Base-by-base conservation (phyloP, 2,113 vertebrate genomes). In the Lutjanus erythropterus region DNA sequence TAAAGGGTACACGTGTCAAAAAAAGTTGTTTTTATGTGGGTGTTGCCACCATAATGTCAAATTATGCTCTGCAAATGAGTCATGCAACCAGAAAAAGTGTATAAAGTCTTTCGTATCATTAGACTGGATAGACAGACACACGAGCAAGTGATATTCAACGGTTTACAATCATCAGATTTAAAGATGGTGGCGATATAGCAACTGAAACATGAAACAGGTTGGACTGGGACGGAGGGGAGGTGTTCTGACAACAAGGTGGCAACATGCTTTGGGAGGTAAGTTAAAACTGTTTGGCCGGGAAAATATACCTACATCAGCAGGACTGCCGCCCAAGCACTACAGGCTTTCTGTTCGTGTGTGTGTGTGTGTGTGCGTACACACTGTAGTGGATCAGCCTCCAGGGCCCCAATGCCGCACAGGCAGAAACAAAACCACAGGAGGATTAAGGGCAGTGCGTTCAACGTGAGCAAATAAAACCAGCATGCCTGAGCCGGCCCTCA, bases 381-480 rank as follows among this genome's bases (percentile, higher is more conserved):
- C 71, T 68, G 44, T 29, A 66, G 50, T 46, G 52, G 64, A 71
- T 78, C 78, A 76, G 74, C 80, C 81, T 86, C 72, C 68, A 80
- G 86, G 79, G 83, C 74, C 83, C 55, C 83, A 75, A 46, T 84
- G 79, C 75, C 61, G 47, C 78, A 77, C 81, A 64, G 75, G 71
- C 81, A 84, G 71, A 88, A 88, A 87, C 67, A 81, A 85, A 88
- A 83, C 80, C 85, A 77, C 78, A 80, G 53, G 76, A 49, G 88
- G 89, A 91, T 92, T 91, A 93, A 82, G 69, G 74, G 66, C 68
- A 78, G 64, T 61, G n/a, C 67, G 86, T 84, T 84, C 49, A 44
- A 37, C 21, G 3, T 9, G 69, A 75, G 79, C 70, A 82, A 89
- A 91, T 91, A 88, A 88, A 91, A 74, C 53, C 74, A n/a, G n/a